Evolutionary conservation across 2,113 vertebrate genomes (phyloP).

Genomic region (Apodemus sylvaticus): DNA sequence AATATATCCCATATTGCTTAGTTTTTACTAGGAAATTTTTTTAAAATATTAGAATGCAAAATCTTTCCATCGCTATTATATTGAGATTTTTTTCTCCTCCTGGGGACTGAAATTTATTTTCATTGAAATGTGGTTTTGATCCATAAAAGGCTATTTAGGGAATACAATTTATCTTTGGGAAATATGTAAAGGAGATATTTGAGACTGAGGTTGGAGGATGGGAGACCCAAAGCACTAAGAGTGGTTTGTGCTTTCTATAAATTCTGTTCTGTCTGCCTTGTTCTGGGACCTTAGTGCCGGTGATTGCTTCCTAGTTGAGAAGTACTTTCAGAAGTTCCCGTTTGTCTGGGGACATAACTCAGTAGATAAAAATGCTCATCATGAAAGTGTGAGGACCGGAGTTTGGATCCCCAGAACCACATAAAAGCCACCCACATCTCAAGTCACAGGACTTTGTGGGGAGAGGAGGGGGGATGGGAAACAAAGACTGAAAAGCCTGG

Average conservation of each 20-base stretch:
- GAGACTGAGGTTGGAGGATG: neutral
- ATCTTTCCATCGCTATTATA: constrained; percentile 15
- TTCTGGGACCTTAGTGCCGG: neutral
- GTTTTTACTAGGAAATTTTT: constrained; percentile 3
- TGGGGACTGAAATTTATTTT: constrained; percentile 46
- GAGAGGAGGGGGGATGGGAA: too few relatives aligned
- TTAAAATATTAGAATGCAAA: neutral
- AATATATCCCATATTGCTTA: constrained; percentile 39
- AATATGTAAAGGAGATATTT: neutral
- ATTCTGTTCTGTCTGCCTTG: neutral
- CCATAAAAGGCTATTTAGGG: neutral
- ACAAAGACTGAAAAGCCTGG: neutral
- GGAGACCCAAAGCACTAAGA: neutral
- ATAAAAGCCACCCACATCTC: neutral
- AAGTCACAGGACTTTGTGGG: neutral
- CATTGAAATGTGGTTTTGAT: constrained; percentile 37
- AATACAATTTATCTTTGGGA: constrained; percentile 18
- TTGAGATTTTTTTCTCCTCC: constrained; percentile 29
- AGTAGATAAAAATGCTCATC: neutral
- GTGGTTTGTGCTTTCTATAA: neutral
- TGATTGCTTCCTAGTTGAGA: neutral
- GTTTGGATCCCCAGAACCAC: neutral
- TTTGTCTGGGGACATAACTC: neutral
- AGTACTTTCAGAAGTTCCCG: neutral
- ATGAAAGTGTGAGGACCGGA: neutral